These are phyloP conservation scores for Gasterosteus aculeatus DNA, from an alignment of 2,113 vertebrate genomes.

Conservation along the genomic window DNA sequence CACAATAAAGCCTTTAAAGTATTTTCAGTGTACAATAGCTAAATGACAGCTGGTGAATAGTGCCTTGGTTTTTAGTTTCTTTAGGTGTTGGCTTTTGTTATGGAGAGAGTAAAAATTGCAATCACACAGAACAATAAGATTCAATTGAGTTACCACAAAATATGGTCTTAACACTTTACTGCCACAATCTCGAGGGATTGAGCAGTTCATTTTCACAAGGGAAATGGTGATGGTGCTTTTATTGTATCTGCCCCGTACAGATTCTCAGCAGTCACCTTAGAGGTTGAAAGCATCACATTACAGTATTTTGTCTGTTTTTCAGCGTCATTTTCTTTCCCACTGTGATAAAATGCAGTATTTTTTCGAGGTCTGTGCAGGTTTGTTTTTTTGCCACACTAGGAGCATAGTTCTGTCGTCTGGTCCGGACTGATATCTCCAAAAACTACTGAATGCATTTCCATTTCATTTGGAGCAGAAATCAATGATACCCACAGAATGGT, in stretches of 20 bases:
- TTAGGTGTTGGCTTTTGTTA: constrained; percentile 3
- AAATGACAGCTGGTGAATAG: not conserved
- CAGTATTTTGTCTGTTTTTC: constrained; percentile 45
- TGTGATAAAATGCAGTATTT: constrained; percentile 21
- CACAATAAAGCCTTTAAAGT: not conserved
- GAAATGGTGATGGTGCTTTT: constrained; percentile 60
- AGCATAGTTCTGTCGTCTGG: not conserved
- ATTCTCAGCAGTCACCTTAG: constrained; percentile 51
- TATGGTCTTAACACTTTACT: constrained; percentile 23
- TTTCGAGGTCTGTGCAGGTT: constrained; percentile 18
- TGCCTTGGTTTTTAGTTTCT: constrained; percentile 6
- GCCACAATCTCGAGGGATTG: constrained; percentile 16
- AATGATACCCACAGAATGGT: not conserved
- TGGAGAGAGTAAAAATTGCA: constrained; percentile 3
- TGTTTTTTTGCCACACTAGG: constrained; percentile 9
- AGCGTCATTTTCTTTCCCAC: constrained; percentile 42
- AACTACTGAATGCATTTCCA: constrained; percentile 4
- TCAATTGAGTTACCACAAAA: constrained; percentile 45
- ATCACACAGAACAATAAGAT: constrained; percentile 12
- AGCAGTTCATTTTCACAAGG: constrained; percentile 53
- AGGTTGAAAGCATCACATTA: constrained; percentile 51
- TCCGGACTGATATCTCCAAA: not conserved
- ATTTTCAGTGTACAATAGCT: not conserved
- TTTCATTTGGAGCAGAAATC: constrained; percentile 2
- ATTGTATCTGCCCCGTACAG: constrained; percentile 53